phyloP scores from a whole-genome alignment of 2,797 vertebrate genomes.

The Acropternis orthonyx region DNA sequence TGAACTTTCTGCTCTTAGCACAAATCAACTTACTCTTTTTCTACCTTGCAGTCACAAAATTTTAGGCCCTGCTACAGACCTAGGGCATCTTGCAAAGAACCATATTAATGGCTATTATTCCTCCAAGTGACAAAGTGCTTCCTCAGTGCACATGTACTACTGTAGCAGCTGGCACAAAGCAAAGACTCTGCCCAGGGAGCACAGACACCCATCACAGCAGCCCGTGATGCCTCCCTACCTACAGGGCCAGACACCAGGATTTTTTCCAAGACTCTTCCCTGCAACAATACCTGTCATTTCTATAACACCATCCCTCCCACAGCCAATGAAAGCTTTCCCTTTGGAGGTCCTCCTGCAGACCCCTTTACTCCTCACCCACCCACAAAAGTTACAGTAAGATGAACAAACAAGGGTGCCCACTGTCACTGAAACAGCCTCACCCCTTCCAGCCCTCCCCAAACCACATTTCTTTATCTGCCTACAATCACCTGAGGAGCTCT shows the following conservation, averaged over 20 bases:
- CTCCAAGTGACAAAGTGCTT: not conserved
- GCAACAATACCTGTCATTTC: not conserved
- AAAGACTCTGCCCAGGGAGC: accelerated
- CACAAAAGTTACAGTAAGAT: not conserved
- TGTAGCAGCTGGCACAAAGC: not conserved
- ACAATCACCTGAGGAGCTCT: not conserved
- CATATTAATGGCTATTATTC: not conserved
- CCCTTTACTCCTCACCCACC: not conserved
- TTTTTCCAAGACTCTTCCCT: not conserved
- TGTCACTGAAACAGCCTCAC: too few relatives aligned
- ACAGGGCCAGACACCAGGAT: too few relatives aligned
- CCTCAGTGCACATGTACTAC: too few relatives aligned
- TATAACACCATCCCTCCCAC: not conserved
- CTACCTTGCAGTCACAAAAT: not conserved
- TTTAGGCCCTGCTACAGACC: not conserved
- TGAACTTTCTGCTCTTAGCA: not conserved
- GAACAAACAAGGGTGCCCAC: not conserved
- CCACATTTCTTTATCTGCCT: accelerated
- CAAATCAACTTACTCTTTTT: not conserved
- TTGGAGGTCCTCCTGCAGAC: not conserved
- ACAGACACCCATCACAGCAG: not conserved
- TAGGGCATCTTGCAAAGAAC: not conserved
- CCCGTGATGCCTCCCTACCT: not conserved
- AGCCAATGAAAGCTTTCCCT: not conserved
- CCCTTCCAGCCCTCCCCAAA: not conserved